Percentiles rank a stretch among this genome's conserved stretches.
Conservation (phyloP, 1,140 invertebrate genomes). For the Sipha flava region DNA sequence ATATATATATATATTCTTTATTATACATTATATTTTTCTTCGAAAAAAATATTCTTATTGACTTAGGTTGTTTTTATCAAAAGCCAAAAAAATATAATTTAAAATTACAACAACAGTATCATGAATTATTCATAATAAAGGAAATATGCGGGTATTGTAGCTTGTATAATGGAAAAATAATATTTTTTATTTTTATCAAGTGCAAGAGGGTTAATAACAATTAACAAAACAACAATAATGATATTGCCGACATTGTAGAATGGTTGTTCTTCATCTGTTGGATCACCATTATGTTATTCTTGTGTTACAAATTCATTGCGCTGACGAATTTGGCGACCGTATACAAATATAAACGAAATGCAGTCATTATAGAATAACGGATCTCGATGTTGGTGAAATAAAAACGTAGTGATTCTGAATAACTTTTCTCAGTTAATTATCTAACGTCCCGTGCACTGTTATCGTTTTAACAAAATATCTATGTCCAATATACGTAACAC, state of each 20-base stretch:
- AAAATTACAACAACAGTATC: not conserved
- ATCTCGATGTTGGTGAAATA: not conserved
- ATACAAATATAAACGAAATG: not conserved
- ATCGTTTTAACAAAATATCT: too few species aligned
- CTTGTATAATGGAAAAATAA: not conserved
- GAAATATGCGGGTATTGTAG: not conserved
- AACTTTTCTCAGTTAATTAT: not conserved
- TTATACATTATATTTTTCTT: too few species aligned
- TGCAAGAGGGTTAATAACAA: not conserved
- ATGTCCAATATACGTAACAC: too few species aligned
- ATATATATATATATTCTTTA: too few species aligned
- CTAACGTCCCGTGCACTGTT: not conserved
- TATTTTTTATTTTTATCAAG: not conserved
- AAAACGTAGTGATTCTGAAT: not conserved
- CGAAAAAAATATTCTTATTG: not conserved
- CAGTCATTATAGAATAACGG: not conserved
- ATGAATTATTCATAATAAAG: not conserved
- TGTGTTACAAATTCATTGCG: not conserved
- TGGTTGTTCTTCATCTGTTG: not conserved
- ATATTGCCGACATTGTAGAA: too few species aligned
- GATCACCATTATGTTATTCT: not conserved
- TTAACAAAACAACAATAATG: not conserved
- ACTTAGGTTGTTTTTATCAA: not conserved
- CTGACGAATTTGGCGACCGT: not conserved
- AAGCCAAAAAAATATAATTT: not conserved